Base-by-base conservation (phyloP, 2,888 invertebrate species). In the Philonicus albiceps region DNA sequence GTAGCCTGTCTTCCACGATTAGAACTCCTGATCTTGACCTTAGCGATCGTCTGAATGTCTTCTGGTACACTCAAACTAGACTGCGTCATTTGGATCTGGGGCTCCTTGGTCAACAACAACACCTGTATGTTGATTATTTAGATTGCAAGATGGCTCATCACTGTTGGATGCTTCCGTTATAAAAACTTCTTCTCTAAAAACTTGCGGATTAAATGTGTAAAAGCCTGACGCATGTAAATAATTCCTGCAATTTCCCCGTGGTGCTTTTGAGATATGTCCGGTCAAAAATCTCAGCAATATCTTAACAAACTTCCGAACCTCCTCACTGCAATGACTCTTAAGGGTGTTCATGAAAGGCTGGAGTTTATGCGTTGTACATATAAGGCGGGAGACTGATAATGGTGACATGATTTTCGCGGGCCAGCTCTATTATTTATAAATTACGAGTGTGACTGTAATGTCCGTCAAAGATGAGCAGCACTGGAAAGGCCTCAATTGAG, bases 401-500 rank as follows among this genome's bases (percentile, higher is more conserved):
- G 34, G 78, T 73, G 13, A 88, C 87, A 6, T 40, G 78, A 49
- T 87, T 73, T 40, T 88, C 22, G 40, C 86, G 75, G 2, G 87
- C 86, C 16, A 88, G 53, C 22, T 88, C 75, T 3, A 75, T 31
- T 16, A 31, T 87, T 84, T 89, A 88, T 30, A 90, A 86, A 88
- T 90, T 90, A 73, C 89, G 87, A 74, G 89, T 90, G 86, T 89
- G 89, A 30, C 30, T 30, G 83, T 88, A 88, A 84, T 89, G 88
- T 7, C 90, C 90, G 87, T 90, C 89, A 49, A 89, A 86, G n/a
- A 90, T 88, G 55, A 90, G 86, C 49, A 89, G 83, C 76, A 89
- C 87, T 64, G 88, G 88, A 76, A 88, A 85, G 34, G 88, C 88
- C 76, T 86, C 53, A 76, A 88, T 86, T 6, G 89, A 89, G 84